Evolutionary conservation across 2,797 vertebrate species (phyloP), one percentile per base, ranked within the genome.

Genomic region (Phalloptychus januarius): DNA sequence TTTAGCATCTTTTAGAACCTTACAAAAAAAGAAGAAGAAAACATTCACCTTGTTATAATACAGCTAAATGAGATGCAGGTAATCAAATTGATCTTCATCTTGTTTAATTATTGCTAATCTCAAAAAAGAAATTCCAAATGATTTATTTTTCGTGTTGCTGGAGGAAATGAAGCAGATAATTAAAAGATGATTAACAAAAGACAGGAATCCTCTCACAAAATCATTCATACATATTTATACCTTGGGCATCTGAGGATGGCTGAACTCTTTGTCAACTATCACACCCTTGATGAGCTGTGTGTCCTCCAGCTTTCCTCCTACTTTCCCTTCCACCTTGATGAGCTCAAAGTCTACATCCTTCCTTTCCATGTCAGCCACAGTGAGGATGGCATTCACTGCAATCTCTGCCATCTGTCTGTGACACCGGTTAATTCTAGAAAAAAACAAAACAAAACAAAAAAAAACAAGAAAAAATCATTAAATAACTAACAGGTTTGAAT

Each of bases 161-260:
- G 38, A 13, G 11, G 3, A 28, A 23, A 70, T 28, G 23, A 69
- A 42, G 12, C 5, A 15, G 40, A 70, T 44, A 44, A n/a, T n/a
- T 8, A n/a, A 28, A 25, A 42, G 36, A 67, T 67, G 13, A 16
- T 71, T 36, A 16, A 28, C 16, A 46, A 25, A 5, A 7, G 15
- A 7, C 16, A 23, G 3, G 18, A 23, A 65, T 65, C 40, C 23
- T 28, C 40, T 23, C 5, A n/a, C 25, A 7, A 67, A 5, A 28
- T 44, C 2, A 8, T 45, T 28, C 40, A 44, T 8, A 70, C 25
- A 42, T 8, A 75, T 91, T 76, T 67, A 89, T 91, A 99, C 98
- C 95, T 99, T 99, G 38, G 98, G 98, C 98, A 99, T 99, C 92
- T 99, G 98, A 1, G 98, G 98, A 88, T 99, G 98, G 89, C 98